These are phyloP conservation scores for Montipora cactus DNA, from an alignment of 64 coral and sea anemone genomes.

Conservation along the genomic window DNA sequence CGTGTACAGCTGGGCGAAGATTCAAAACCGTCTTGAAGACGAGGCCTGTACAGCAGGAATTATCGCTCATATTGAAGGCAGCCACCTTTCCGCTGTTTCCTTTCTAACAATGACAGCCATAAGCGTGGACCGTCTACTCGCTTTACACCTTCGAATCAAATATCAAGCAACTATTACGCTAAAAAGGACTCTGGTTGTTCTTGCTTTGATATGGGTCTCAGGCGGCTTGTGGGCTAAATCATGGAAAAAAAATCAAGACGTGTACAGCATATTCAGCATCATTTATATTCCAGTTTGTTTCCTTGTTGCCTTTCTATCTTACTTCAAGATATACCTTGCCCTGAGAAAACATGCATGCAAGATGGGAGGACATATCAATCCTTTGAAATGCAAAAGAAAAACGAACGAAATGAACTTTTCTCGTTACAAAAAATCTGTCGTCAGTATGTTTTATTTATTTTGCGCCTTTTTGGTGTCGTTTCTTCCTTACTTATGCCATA, in stretches of 20 bases:
- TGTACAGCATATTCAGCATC: neutral
- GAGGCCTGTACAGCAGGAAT: slow-evolving; percentile 16
- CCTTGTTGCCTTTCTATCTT: neutral
- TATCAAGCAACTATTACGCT: slow-evolving; percentile 24
- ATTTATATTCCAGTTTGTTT: slow-evolving; percentile 27
- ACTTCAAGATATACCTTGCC: neutral
- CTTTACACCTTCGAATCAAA: slow-evolving; percentile 10
- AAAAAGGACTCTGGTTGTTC: neutral
- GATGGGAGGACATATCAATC: slow-evolving; percentile 20
- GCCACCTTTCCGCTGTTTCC: slow-evolving; percentile 21
- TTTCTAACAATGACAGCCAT: slow-evolving; percentile 32
- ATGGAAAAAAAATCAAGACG: neutral
- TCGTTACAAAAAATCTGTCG: slow-evolving; percentile 35
- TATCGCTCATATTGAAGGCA: slow-evolving; percentile 3
- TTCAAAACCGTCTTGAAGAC: neutral
- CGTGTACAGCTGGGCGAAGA: slow-evolving; percentile 29
- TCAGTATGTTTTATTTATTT: slow-evolving; percentile 39
- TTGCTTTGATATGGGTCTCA: neutral
- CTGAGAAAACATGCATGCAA: neutral
- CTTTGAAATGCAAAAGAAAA: slow-evolving; percentile 20
- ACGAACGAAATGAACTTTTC: slow-evolving; percentile 17
- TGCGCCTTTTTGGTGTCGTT: slow-evolving; percentile 29
- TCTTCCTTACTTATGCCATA: slow-evolving; percentile 27
- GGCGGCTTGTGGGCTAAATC: neutral
- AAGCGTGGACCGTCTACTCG: slow-evolving; percentile 42